Conservation (phyloP, 2,113 vertebrate genomes). For the Prochilodus magdalenae region DNA sequence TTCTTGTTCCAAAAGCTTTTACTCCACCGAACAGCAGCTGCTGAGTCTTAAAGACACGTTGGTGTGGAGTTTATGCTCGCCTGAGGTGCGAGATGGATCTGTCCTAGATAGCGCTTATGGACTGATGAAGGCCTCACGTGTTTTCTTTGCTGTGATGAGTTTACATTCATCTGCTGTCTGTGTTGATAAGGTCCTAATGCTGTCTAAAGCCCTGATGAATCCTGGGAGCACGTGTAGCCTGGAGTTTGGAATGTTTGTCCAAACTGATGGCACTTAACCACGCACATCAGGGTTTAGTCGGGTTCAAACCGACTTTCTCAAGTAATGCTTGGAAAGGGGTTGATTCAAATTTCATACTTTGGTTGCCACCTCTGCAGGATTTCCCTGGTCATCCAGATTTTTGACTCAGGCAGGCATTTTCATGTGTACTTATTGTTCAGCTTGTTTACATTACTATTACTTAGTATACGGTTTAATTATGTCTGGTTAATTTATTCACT, state of each 20-base stretch:
- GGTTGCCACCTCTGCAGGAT: too few species aligned
- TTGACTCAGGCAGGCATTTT: too few species aligned
- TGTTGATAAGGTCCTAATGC: neutral
- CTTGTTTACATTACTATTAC: too few species aligned
- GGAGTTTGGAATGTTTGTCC: neutral
- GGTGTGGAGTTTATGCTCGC: slow-evolving; percentile 2
- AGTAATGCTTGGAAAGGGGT: neutral
- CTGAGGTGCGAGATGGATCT: neutral
- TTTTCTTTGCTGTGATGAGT: slow-evolving; percentile 11
- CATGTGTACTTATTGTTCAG: too few species aligned
- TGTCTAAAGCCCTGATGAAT: neutral
- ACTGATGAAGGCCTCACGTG: neutral
- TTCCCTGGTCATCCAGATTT: too few species aligned
- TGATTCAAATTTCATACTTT: too few species aligned
- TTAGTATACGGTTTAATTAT: too few species aligned
- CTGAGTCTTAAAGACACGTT: slow-evolving; percentile 8
- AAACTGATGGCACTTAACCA: too few species aligned
- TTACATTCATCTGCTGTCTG: neutral
- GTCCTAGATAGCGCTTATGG: neutral
- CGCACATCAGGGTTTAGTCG: too few species aligned
- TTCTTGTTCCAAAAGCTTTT: neutral
- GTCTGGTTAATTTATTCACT: too few species aligned
- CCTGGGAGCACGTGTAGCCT: neutral
- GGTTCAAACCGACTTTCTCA: too few species aligned
- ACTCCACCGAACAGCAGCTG: slow-evolving; percentile 9